Evolutionary conservation across 2,888 invertebrate genomes (phyloP), one percentile per base, ranked within the genome.

Genomic region (Folsomia candida): DNA sequence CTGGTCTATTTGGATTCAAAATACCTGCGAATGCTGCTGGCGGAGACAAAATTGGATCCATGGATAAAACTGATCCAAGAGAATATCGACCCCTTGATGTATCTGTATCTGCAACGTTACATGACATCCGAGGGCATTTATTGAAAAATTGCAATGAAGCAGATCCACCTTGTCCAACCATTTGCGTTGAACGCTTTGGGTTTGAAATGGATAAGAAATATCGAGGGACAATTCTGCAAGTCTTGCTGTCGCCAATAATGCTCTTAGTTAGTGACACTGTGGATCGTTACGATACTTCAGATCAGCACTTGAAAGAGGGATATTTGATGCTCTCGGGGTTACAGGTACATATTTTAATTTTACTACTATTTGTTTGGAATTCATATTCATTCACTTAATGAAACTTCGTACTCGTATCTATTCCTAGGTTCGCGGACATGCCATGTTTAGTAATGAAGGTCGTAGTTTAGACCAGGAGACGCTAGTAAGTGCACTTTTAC

Each of bases 151-250:
- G 96, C 82, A 91, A 90, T 79, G 91, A 92, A 74, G 90, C 88
- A 79, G 95, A 95, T 84, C 92, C 94, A 0, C 92, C 95, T 0
- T 97, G 97, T 83, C 97, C 95, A 0, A 90, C 93, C 4, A 88
- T 94, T 72, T 83, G 93, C 24, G 88, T 94, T 59, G 97, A 97
- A 84, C 87, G 96, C 75, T 89, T 99, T 77, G 95, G 94, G 1
- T 97, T 99, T 83, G 99, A 99, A 87, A 92, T 99, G 93, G 93
- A 94, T 82, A 99, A 98, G 83, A 88, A 89, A 24, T 97, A 91
- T 83, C 88, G 88, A 73, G 97, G 97, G 83, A 97, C 96, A 0
- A 90, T 92, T 81, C 85, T 99, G 6, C 98, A 99, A 82, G 86
- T 98, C 0, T 83, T 94, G 3, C 85, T 94, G 0, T 95, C 95